These are phyloP conservation scores for Nomia melanderi DNA, from an alignment of 1,140 invertebrate species.

Conservation along the genomic window DNA sequence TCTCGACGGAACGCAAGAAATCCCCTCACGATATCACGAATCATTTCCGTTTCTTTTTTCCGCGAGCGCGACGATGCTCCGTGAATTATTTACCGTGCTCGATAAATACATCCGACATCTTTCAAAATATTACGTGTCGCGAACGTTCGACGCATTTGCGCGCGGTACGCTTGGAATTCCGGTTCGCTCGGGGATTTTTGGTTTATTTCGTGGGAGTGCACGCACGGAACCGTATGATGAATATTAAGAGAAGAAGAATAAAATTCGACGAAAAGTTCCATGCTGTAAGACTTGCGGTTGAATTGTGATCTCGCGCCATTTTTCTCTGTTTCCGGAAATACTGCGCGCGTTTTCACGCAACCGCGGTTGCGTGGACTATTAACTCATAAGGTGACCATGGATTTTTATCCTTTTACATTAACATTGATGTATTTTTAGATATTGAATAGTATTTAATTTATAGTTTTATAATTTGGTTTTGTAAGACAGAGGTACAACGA, in stretches of 20 bases:
- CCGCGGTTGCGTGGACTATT: too few relatives aligned
- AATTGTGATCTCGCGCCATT: too few relatives aligned
- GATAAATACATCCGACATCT: not conserved
- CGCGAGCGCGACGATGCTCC: too few relatives aligned
- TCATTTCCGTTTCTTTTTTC: not conserved
- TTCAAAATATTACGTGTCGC: slow-evolving; percentile 15
- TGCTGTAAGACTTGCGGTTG: too few relatives aligned
- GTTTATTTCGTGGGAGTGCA: not conserved
- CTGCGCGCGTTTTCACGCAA: too few relatives aligned
- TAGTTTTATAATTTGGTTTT: too few relatives aligned
- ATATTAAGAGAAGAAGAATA: slow-evolving; percentile 38
- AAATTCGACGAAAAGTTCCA: not conserved
- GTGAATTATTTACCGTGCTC: not conserved
- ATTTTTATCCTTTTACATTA: too few relatives aligned
- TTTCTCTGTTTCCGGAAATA: not conserved
- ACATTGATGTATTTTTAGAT: too few relatives aligned
- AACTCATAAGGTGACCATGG: too few relatives aligned
- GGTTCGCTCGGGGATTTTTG: too few relatives aligned
- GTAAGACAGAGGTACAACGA: too few relatives aligned
- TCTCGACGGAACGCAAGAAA: not conserved
- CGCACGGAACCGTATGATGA: not conserved
- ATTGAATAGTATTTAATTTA: too few relatives aligned
- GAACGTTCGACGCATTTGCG: slow-evolving; percentile 13
- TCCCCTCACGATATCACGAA: not conserved
- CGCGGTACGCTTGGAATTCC: slow-evolving; percentile 7